phyloP scores from a whole-genome alignment of 1,140 invertebrate genomes.

The Dendroctonus valens region DNA sequence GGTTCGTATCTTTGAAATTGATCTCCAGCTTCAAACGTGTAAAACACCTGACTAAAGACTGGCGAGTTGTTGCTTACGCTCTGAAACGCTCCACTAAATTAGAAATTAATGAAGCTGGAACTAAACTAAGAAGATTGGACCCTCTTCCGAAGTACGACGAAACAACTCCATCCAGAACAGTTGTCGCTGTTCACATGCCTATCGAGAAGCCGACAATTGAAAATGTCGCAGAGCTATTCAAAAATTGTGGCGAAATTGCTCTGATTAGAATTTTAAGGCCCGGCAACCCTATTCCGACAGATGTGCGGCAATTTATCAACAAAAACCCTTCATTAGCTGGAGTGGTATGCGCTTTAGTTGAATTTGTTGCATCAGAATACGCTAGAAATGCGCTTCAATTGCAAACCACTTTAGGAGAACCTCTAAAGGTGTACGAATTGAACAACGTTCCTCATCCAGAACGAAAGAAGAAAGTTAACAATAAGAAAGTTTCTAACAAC shows the following conservation, averaged over 20 bases:
- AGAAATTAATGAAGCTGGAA: conserved; percentile 88
- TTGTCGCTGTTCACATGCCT: conserved; percentile 83
- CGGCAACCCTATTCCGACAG: conserved; percentile 82
- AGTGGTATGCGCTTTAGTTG: conserved; percentile 82
- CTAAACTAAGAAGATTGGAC: conserved; percentile 82
- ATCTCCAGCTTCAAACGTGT: conserved; percentile 93
- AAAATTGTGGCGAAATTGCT: conserved; percentile 83
- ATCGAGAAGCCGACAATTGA: conserved; percentile 82
- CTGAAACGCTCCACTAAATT: conserved; percentile 76
- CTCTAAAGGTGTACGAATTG: conserved; percentile 57
- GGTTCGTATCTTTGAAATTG: conserved; percentile 90
- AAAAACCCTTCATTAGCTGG: conserved; percentile 85
- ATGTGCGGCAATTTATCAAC: conserved; percentile 84
- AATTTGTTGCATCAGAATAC: conserved; percentile 84
- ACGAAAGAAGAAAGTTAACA: conserved; percentile 55
- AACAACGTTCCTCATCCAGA: conserved; percentile 59
- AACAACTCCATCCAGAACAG: conserved; percentile 84
- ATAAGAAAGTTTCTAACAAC: conserved; percentile 50
- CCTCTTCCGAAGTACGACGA: conserved; percentile 88
- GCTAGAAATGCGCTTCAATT: conserved; percentile 76
- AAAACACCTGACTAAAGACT: conserved; percentile 89
- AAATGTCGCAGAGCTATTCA: conserved; percentile 83
- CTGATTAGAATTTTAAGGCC: conserved; percentile 81
- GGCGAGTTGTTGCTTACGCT: conserved; percentile 85
- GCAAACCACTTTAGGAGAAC: conserved; percentile 41